Evolutionary conservation across 23 tunicate species (phyloP).

Genomic region (Clavelina lepadiformis): DNA sequence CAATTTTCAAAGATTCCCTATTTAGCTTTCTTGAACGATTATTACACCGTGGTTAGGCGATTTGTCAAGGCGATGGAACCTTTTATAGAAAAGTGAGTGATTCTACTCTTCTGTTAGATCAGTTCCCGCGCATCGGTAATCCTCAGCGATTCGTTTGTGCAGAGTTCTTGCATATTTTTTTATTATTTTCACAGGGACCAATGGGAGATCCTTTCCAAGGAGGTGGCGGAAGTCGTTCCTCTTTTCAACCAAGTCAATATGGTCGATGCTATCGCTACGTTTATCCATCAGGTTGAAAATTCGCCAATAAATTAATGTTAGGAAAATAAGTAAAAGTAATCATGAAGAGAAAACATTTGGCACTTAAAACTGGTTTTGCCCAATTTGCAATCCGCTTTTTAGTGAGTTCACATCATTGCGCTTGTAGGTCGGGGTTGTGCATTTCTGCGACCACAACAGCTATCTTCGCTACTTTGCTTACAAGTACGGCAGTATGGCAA

Average conservation of each 20-base stretch:
- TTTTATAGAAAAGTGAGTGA: constrained; percentile 67
- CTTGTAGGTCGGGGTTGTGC: constrained; percentile 77
- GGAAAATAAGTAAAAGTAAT: too few species aligned
- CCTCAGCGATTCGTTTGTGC: too few species aligned
- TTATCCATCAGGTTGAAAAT: constrained; percentile 79
- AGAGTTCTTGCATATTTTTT: too few species aligned
- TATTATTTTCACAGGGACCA: constrained; percentile 40
- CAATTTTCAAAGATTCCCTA: constrained; percentile 64
- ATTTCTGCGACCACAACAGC: constrained; percentile 82
- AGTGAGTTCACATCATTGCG: not conserved
- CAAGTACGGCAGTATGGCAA: constrained; percentile 76
- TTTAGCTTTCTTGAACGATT: constrained; percentile 52
- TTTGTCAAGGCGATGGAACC: constrained; percentile 67
- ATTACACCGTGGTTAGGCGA: constrained; percentile 62
- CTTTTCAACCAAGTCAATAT: constrained; percentile 56
- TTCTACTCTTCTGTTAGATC: not conserved
- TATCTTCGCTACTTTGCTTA: constrained; percentile 77
- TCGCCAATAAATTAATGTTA: not conserved
- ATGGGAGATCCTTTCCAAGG: constrained; percentile 55
- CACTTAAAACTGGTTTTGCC: too few species aligned
- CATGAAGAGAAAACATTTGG: too few species aligned
- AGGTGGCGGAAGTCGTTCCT: constrained; percentile 68
- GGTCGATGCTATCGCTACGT: constrained; percentile 82
- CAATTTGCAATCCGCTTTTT: not conserved
- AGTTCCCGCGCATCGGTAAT: too few species aligned